Evolutionary conservation across 1,140 invertebrate genomes (phyloP), one percentile per base, ranked within the genome.

Genomic region (Meloidogyne chitwoodi): DNA sequence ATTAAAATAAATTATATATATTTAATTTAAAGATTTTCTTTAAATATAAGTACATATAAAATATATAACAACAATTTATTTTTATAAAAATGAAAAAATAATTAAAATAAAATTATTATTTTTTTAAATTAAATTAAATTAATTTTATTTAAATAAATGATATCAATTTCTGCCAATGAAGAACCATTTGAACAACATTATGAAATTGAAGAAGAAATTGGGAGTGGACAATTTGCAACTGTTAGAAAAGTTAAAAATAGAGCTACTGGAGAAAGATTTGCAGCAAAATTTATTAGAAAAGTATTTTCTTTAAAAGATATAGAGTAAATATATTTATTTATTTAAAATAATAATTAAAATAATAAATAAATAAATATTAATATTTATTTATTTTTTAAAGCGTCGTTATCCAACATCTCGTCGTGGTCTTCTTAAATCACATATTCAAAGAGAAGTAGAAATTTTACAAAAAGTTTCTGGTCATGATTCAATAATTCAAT

Each of bases 211-310:
- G 81, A 82, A 8, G 82, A 83, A n/a, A 44, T 68, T 83, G 80
- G 81, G 68, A 78, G 74, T 34, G 95, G 95, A 48, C 96, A 97
- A 90, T 98, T 96, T 89, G 95, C 95, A 22, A 92, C 93, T 75
- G 95, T 98, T 66, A 91, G 93, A 79, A 91, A 93, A 88, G 93
- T 94, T 82, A 90, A 91, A n/a, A 92, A 96, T 88, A 91, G 92
- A 86, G 90, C 91, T 76, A 93, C 92, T 11, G 92, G 93, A 31
- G 90, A 91, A 79, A 91, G 93, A 87, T 97, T 93, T 90, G 95
- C 95, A 0, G 95, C 94, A 78, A 98, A 98, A 90, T 95, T 93
- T 89, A 92, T 97, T 79, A 91, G 92, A 87, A 94, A 96, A 88
- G 41, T 73, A 24, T 16, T 65, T 31, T 31, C 16, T 31, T 14